Base-by-base conservation (phyloP, 2,888 invertebrate species). In the Drosophila diplacantha region DNA sequence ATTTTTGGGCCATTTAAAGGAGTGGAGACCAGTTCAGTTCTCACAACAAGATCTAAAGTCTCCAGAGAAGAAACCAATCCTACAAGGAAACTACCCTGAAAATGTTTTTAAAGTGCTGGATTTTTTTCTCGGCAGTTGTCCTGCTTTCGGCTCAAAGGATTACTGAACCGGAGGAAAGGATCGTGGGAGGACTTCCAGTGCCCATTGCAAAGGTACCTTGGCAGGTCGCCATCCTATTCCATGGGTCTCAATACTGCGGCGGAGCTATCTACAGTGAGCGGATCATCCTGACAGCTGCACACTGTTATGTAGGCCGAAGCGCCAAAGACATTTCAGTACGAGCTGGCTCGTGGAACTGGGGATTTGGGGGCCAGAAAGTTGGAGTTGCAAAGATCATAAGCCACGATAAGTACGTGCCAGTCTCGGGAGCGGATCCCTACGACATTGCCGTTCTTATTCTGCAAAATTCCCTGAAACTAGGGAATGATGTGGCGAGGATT, bases 201-300 rank as follows among this genome's bases (percentile, higher is more conserved):
- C 12, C 26, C 16, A 43, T 43, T 26, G 7, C 16, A 26, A 3
- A 12, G 11, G 18, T 8, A 18, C 43, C 43, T 18, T 44, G 26
- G 26, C 43, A 43, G 12, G 43, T 29, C 4, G 43, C 43, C 16
- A 2, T 43, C 26, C 18, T 43, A 12, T 1, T 0, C 11, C 2
- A 9, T 11, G n/a, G 24, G 0, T 2, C 0, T 11, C 24, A 11
- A 11, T 3, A 6, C 24, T 41, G 41, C 16, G 41, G 41, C 16
- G 41, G 41, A 41, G 9, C 24, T 3, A 26, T 41, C n/a, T 41
- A 41, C 16, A 41, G 41, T 24, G 16, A 16, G 2, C 24, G n/a
- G 6, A 16, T 41, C 11, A 41, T 26, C 41, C 24, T 41, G 24
- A 26, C 41, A 1, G 41, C 41, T 26, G 41, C 41, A n/a, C 41